phyloP scores from a whole-genome alignment of 35 echinoderm and acorn worm genomes.

The Diadema setosum region DNA sequence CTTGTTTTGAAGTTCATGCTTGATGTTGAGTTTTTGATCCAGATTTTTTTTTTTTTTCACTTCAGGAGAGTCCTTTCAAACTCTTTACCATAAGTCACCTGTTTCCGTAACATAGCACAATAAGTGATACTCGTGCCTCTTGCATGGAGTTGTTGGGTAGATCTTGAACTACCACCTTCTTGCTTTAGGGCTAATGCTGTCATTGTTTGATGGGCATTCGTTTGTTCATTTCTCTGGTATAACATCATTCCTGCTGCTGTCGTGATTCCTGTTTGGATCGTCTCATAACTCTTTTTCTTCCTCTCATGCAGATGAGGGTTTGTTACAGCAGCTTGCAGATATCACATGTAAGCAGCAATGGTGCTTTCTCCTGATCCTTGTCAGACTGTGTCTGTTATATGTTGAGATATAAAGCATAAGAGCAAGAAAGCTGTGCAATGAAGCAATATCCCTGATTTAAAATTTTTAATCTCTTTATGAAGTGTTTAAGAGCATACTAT shows the following conservation, averaged over 20 bases:
- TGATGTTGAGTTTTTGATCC: background rate
- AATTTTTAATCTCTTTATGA: too few relatives aligned
- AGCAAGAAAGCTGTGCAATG: too few relatives aligned
- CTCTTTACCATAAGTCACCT: background rate
- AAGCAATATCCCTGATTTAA: too few relatives aligned
- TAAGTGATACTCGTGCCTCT: background rate
- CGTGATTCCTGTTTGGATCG: background rate
- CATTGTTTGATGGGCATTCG: conserved; percentile 42
- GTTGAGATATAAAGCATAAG: too few relatives aligned
- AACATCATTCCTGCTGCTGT: background rate
- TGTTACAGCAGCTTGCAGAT: background rate
- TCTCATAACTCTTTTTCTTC: background rate
- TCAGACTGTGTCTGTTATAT: too few relatives aligned
- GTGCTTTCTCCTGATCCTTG: background rate
- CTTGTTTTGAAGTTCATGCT: too few relatives aligned
- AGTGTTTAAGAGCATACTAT: too few relatives aligned
- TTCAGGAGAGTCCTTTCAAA: background rate
- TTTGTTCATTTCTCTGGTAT: conserved; percentile 1
- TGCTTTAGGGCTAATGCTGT: conserved; percentile 8
- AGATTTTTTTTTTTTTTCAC: background rate
- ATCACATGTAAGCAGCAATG: background rate
- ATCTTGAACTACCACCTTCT: background rate
- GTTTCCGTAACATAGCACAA: background rate
- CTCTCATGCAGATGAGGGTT: background rate
- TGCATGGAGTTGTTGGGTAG: background rate